These are phyloP conservation scores for Sphinx pinastri DNA, from an alignment of 2,888 invertebrate genomes.

Conservation along the genomic window DNA sequence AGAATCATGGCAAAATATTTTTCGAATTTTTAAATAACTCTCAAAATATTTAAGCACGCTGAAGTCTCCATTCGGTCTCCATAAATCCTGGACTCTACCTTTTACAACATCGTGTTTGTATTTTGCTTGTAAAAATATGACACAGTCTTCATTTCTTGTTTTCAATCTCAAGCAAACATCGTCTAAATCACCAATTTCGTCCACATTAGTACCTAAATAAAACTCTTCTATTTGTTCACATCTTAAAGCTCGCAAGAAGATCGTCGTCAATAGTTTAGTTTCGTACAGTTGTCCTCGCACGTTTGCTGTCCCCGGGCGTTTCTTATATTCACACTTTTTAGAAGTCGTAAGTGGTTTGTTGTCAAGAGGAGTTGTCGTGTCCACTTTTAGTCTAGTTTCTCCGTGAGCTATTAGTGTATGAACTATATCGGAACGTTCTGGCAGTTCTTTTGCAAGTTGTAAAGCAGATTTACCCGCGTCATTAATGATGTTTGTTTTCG, in stretches of 20 bases:
- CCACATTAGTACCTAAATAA: constrained; percentile 38
- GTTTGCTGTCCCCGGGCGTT: constrained; percentile 36
- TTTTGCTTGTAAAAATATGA: constrained; percentile 38
- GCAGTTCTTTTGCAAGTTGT: constrained; percentile 11
- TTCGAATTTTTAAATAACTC: constrained; percentile 34
- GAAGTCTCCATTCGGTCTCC: constrained; percentile 28
- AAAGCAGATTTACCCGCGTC: constrained; percentile 5
- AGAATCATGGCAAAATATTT: constrained; percentile 25
- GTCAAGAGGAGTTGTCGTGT: not conserved
- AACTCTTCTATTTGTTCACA: constrained; percentile 34
- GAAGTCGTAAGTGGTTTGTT: not conserved
- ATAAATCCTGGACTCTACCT: constrained; percentile 25
- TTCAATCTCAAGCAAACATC: constrained; percentile 38
- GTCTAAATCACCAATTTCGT: constrained; percentile 38
- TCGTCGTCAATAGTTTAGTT: constrained; percentile 38
- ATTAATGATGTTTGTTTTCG: constrained; percentile 5
- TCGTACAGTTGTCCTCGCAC: constrained; percentile 42
- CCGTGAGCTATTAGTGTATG: not conserved
- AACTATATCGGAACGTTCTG: not conserved
- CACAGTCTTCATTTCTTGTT: constrained; percentile 32
- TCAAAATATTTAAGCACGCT: constrained; percentile 31
- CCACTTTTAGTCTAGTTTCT: not conserved
- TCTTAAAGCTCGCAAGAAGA: constrained; percentile 33
- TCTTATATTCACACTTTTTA: constrained; percentile 30
- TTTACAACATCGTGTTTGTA: constrained; percentile 34